Conservation (phyloP, 2,888 invertebrate species). For the Drosophila melanocephala region DNA sequence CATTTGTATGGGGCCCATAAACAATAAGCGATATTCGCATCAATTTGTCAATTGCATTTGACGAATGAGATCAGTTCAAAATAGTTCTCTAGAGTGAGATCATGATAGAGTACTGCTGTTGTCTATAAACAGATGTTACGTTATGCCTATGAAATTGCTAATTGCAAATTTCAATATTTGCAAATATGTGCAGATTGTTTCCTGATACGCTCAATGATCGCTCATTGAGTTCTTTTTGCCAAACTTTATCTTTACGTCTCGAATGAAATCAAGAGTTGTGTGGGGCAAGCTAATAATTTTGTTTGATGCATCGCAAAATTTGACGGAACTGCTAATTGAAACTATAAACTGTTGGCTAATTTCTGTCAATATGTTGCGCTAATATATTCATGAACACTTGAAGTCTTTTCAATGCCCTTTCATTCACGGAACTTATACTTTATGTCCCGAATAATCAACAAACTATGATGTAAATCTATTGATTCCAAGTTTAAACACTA, state of each 20-base stretch:
- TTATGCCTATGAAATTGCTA: constrained; percentile 5
- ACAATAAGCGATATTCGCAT: neutral
- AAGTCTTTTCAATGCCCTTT: neutral
- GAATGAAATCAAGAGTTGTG: neutral
- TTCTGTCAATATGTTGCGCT: neutral
- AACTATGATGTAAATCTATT: neutral
- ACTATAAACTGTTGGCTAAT: neutral
- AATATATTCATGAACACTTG: constrained; percentile 1
- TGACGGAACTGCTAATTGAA: constrained; percentile 11
- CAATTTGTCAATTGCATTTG: constrained; percentile 4
- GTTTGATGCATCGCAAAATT: neutral
- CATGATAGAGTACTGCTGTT: constrained; percentile 1
- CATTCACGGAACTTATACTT: neutral
- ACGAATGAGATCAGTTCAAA: constrained; percentile 17
- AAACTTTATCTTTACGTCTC: neutral
- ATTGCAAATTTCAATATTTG: constrained; percentile 15
- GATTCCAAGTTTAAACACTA: neutral
- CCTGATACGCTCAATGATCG: constrained; percentile 2
- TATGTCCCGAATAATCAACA: neutral
- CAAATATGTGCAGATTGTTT: neutral
- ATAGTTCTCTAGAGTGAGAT: constrained; percentile 16
- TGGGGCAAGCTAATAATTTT: constrained; percentile 10
- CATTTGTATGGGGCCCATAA: neutral
- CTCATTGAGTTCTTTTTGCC: constrained; percentile 5
- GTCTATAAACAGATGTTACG: neutral